phyloP scores from a whole-genome alignment of 2,797 vertebrate genomes.

The Oceanodroma leucorhoa region DNA sequence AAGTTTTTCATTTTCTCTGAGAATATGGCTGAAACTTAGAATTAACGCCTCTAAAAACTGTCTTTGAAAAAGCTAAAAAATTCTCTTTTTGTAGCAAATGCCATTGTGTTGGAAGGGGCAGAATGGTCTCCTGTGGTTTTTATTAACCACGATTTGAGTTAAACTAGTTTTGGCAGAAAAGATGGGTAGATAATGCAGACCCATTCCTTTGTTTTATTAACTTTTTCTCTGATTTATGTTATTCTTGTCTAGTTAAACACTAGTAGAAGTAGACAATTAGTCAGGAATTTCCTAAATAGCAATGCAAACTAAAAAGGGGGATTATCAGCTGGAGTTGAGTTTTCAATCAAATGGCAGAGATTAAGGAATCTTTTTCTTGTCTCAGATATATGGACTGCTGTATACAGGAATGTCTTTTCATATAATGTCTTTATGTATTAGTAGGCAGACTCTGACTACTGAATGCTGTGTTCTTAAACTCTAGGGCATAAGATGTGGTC shows the following conservation, averaged over 20 bases:
- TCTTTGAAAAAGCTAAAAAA: background rate
- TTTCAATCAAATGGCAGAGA: background rate
- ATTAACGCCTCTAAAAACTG: background rate
- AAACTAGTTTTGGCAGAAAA: background rate
- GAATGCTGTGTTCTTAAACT: background rate
- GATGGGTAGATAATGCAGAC: background rate
- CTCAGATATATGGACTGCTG: background rate
- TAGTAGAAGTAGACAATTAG: background rate
- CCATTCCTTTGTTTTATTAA: background rate
- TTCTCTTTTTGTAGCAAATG: background rate
- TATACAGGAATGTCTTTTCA: background rate
- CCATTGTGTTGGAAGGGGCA: background rate
- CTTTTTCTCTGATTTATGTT: background rate
- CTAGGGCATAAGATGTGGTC: background rate
- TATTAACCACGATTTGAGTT: background rate
- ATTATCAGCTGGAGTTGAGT: background rate
- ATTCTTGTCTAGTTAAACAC: background rate
- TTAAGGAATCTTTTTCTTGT: background rate
- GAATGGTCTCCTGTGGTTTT: background rate
- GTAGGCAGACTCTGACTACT: background rate
- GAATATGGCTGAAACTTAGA: background rate
- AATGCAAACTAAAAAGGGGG: background rate
- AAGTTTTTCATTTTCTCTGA: background rate
- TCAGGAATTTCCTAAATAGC: background rate
- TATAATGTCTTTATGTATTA: background rate